These are phyloP conservation scores for Ernsta delagoae DNA, from an alignment of 2,888 invertebrate species.

Conservation along the genomic window DNA sequence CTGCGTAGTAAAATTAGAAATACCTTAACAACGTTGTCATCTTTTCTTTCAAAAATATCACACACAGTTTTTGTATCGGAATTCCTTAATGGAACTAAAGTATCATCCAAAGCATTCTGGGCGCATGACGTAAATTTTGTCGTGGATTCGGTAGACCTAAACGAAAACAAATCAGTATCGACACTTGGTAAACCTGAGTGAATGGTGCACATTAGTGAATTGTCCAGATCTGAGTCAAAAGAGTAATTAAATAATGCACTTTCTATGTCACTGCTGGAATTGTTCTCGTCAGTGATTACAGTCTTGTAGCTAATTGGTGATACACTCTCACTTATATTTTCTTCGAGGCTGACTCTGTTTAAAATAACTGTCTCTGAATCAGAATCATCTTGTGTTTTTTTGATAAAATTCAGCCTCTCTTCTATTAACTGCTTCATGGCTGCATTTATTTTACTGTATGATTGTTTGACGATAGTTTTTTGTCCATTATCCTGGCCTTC, in stretches of 20 bases:
- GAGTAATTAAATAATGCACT: constrained; percentile 43
- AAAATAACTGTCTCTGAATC: constrained; percentile 52
- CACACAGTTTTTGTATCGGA: constrained; percentile 45
- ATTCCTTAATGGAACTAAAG: constrained; percentile 23
- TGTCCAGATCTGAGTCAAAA: constrained; percentile 29
- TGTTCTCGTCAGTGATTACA: constrained; percentile 48
- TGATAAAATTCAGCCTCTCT: constrained; percentile 56
- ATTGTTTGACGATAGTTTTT: constrained; percentile 29
- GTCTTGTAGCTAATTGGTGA: constrained; percentile 54
- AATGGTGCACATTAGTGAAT: constrained; percentile 50
- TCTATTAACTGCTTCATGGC: constrained; percentile 53
- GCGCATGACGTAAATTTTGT: constrained; percentile 60
- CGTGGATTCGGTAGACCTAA: constrained; percentile 59
- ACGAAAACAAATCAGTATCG: constrained; percentile 62
- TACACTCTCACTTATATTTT: constrained; percentile 42
- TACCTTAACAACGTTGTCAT: constrained; percentile 40
- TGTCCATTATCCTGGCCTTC: constrained; percentile 16
- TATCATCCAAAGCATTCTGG: constrained; percentile 52
- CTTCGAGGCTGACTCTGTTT: constrained; percentile 45
- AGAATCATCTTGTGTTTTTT: constrained; percentile 43
- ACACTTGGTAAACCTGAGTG: constrained; percentile 43
- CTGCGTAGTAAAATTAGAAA: neutral
- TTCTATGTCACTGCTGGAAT: constrained; percentile 49
- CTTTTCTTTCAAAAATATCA: constrained; percentile 69
- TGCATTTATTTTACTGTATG: constrained; percentile 41